phyloP scores from a whole-genome alignment of 2,113 vertebrate genomes.

The Phoxinus phoxinus region DNA sequence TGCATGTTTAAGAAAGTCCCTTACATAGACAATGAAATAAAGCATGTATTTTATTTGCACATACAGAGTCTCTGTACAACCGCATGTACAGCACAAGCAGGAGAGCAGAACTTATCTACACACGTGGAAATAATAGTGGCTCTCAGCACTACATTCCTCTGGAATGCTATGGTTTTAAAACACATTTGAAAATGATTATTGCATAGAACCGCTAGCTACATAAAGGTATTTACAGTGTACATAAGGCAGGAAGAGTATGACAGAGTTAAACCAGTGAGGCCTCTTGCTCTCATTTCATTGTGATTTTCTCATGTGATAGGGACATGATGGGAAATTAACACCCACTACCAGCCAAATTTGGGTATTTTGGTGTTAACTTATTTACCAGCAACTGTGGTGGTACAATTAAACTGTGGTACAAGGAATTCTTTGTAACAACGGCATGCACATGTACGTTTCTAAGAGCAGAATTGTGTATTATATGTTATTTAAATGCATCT shows the following conservation, averaged over 20 bases:
- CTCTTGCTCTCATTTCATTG: slow-evolving; percentile 47
- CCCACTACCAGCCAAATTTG: background rate
- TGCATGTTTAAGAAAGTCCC: slow-evolving; percentile 4
- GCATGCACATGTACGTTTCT: background rate
- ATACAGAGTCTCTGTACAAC: slow-evolving; percentile 18
- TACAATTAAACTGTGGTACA: too few species aligned
- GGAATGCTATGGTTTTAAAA: slow-evolving; percentile 62
- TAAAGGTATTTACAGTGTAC: slow-evolving; percentile 51
- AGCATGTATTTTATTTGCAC: background rate
- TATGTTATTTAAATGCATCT: background rate
- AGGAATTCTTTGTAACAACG: background rate
- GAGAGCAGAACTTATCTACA: slow-evolving; percentile 56
- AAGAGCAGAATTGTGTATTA: background rate
- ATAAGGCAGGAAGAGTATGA: slow-evolving; percentile 26
- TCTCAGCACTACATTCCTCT: slow-evolving; percentile 65
- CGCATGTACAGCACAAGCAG: slow-evolving; percentile 7
- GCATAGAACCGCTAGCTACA: slow-evolving; percentile 52
- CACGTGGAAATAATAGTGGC: slow-evolving; percentile 70
- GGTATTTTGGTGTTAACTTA: background rate
- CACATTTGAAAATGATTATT: slow-evolving; percentile 69
- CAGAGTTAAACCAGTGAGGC: slow-evolving; percentile 52
- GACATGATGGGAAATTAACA: background rate
- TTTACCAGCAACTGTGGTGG: background rate
- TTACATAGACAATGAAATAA: background rate
- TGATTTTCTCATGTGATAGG: slow-evolving; percentile 63